Evolutionary conservation across 35 echinoderm and acorn worm genomes (phyloP).

Genomic region (Heliocidaris erythrogramma): DNA sequence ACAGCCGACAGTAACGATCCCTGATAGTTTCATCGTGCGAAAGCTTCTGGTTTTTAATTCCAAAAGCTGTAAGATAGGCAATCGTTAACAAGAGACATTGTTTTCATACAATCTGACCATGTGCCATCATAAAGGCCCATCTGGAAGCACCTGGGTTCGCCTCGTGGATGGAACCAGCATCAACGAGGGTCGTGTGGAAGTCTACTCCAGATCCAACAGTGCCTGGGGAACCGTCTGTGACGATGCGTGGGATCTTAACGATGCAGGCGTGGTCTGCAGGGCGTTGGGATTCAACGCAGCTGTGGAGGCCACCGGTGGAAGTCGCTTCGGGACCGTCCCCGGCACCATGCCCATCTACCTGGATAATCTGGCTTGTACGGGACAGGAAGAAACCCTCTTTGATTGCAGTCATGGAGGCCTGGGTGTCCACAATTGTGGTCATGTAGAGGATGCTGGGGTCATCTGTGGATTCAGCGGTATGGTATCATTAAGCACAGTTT

Average conservation of each 20-base stretch:
- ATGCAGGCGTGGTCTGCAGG: slow-evolving; percentile 39
- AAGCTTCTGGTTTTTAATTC: too few relatives aligned
- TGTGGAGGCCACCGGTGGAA: neutral
- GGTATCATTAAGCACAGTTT: too few relatives aligned
- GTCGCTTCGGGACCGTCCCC: neutral
- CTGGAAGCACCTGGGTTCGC: neutral
- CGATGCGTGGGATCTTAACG: neutral
- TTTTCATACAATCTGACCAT: too few relatives aligned
- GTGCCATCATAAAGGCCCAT: neutral
- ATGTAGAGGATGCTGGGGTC: slow-evolving; percentile 34
- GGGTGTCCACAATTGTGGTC: neutral
- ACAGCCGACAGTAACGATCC: too few relatives aligned
- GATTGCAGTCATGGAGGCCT: slow-evolving; percentile 8
- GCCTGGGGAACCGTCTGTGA: slow-evolving; percentile 48
- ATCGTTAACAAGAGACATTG: too few relatives aligned
- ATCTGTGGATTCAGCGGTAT: neutral
- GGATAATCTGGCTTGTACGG: neutral
- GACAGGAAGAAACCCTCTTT: neutral
- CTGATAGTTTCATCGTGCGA: too few relatives aligned
- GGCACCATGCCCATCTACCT: slow-evolving; percentile 23
- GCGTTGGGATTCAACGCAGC: neutral
- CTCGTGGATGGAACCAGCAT: neutral
- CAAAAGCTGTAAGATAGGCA: too few relatives aligned
- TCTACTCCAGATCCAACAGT: neutral
- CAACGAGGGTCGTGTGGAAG: slow-evolving; percentile 25